Conservation (phyloP, 2,797 vertebrate genomes). For the Buphagus erythrorhynchus region DNA sequence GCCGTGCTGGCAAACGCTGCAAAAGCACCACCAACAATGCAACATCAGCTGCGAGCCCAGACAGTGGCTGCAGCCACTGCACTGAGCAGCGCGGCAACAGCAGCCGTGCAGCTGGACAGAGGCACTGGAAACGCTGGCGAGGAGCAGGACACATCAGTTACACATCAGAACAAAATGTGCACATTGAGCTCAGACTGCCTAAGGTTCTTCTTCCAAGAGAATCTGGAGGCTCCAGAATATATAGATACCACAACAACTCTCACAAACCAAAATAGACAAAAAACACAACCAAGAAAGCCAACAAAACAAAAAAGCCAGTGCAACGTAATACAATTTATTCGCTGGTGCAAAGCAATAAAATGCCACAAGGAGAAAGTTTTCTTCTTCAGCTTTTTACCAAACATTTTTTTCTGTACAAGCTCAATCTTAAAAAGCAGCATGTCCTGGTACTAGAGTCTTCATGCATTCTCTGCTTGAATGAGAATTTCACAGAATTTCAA, state of each 20-base stretch:
- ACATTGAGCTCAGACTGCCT: not conserved
- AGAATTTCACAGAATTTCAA: not conserved
- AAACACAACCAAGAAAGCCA: not conserved
- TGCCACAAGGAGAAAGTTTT: not conserved
- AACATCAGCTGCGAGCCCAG: not conserved
- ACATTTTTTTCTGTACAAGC: not conserved
- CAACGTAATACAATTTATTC: not conserved
- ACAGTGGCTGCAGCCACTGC: not conserved
- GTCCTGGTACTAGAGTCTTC: not conserved
- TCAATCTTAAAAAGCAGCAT: not conserved
- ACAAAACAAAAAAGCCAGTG: not conserved
- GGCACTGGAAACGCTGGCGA: not conserved
- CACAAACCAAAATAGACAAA: rapidly evolving
- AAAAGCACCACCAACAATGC: slow-evolving; percentile 63
- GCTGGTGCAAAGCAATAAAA: not conserved
- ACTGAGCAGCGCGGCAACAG: not conserved
- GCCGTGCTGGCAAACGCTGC: slow-evolving; percentile 90
- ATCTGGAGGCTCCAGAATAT: not conserved
- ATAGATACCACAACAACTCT: rapidly evolving
- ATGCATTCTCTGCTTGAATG: not conserved
- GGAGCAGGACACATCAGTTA: not conserved
- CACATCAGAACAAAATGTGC: no score
- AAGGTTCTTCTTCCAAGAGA: not conserved
- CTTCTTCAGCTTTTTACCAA: not conserved
- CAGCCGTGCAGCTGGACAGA: not conserved